Evolutionary conservation across 2,888 invertebrate species (phyloP), one percentile per base, ranked within the genome.

Genomic region (Cerastis rubricosa): DNA sequence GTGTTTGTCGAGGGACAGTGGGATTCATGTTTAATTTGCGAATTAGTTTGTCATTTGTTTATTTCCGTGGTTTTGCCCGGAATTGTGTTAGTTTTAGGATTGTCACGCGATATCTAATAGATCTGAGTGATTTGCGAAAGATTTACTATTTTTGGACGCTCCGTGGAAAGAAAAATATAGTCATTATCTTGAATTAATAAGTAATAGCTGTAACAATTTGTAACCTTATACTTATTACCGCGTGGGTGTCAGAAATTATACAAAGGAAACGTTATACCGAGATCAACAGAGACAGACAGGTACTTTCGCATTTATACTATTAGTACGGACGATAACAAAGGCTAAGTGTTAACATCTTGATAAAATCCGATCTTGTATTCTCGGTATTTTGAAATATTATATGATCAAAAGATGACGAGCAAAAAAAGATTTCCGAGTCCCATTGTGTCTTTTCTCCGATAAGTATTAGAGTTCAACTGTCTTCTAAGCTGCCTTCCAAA

Each of bases 21-120:
- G 75, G 83, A 81, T 78, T 81, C 78, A n/a, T 88, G 87, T 88
- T 88, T 88, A 88, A 89, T 87, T 87, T 84, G 83, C 57, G 86
- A 88, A 87, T 88, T 85, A 88, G 83, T 80, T 69, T 65, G 78
- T 77, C 81, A 85, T 88, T 88, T 87, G 83, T 88, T 87, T 88
- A 82, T 85, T 86, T 85, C 66, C 43, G 76, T 43, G 73, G 79
- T 74, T 85, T 67, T 22, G 71, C n/a, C 64, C 51, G 40, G 51
- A 19, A 71, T 67, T 61, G 64, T 43, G 61, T 63, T 85, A 68
- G 68, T 70, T 61, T 74, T 69, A 19, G 40, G 67, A 70, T 64
- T 59, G 84, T 74, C 47, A 71, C 57, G 47, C 51, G 47, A 76
- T 81, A 72, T 81, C 81, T 83, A 69, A 80, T 80, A 29, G 71